phyloP scores from a whole-genome alignment of 2,888 invertebrate species.

The Epinotia brunnichana region DNA sequence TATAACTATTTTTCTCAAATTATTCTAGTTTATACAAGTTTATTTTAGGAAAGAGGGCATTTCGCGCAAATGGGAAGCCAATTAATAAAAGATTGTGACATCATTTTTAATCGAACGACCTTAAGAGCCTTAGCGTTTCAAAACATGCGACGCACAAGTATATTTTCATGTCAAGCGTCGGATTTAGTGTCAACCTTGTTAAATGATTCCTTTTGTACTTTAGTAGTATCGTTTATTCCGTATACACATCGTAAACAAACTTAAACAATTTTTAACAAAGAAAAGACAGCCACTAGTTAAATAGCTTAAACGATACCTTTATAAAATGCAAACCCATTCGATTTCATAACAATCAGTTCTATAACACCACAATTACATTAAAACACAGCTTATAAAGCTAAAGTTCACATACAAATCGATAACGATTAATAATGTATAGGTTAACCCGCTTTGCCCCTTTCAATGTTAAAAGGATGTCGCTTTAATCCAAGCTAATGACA shows the following conservation, averaged over 20 bases:
- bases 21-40: too few relatives aligned
- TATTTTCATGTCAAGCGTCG: too few relatives aligned
- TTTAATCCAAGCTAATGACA: conserved; percentile 30
- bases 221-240: not conserved
- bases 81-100: too few relatives aligned
- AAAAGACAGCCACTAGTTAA: conserved; percentile 10
- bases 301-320: conserved; percentile 35
- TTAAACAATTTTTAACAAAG: not conserved
- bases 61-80: too few relatives aligned
- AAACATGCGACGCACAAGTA: too few relatives aligned
- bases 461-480: conserved; percentile 25
- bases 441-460: conserved; percentile 18
- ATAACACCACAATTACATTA: conserved; percentile 62
- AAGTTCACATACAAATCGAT: conserved; percentile 57
- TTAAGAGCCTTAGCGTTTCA: too few relatives aligned
- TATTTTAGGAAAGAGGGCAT: too few relatives aligned
- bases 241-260: not conserved
- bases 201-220: not conserved
- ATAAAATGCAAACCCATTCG: conserved; percentile 46
- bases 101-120: too few relatives aligned
- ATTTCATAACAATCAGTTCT: conserved; percentile 57
- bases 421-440: conserved; percentile 55
- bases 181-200: too few relatives aligned
- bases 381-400: conserved; percentile 54
- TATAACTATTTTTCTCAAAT: too few relatives aligned